Conservation (phyloP, 1,140 invertebrate species). For the Zaprionus africanus region DNA sequence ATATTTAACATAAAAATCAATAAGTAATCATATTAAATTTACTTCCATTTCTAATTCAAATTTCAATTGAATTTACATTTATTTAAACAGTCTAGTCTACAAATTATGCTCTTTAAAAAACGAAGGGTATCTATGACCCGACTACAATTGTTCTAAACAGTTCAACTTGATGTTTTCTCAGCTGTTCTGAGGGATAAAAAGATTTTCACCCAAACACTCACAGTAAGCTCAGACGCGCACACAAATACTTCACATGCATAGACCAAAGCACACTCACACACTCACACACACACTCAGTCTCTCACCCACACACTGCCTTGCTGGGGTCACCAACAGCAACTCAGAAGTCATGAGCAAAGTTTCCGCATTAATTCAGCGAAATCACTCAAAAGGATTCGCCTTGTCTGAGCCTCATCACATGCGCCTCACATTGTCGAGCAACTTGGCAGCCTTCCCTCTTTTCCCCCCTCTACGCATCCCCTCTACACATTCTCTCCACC, state of each 20-base stretch:
- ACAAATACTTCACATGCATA: not conserved
- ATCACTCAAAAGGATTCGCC: conserved; percentile 54
- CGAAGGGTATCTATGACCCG: not conserved
- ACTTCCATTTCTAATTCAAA: not conserved
- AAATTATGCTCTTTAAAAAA: not conserved
- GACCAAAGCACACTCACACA: not conserved
- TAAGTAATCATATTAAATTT: not conserved
- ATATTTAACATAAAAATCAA: not conserved
- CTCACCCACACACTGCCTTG: not conserved
- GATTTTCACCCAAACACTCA: conserved; percentile 26
- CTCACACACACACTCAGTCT: not conserved
- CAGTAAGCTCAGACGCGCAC: not conserved
- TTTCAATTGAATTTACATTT: rapidly evolving
- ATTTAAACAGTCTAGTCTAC: not conserved
- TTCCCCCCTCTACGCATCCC: not conserved
- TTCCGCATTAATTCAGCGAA: conserved; percentile 49
- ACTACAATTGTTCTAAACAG: not conserved
- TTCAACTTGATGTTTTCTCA: conserved; percentile 15
- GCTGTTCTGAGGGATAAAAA: conserved; percentile 40
- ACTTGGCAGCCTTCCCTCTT: not conserved
- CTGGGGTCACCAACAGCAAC: conserved; percentile 5
- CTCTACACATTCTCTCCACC: not conserved
- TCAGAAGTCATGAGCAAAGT: conserved; percentile 34
- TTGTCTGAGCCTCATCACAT: conserved; percentile 9
- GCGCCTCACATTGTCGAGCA: conserved; percentile 7